These are phyloP conservation scores for Schizaphis graminum DNA, from an alignment of 2,888 invertebrate genomes.

Conservation along the genomic window DNA sequence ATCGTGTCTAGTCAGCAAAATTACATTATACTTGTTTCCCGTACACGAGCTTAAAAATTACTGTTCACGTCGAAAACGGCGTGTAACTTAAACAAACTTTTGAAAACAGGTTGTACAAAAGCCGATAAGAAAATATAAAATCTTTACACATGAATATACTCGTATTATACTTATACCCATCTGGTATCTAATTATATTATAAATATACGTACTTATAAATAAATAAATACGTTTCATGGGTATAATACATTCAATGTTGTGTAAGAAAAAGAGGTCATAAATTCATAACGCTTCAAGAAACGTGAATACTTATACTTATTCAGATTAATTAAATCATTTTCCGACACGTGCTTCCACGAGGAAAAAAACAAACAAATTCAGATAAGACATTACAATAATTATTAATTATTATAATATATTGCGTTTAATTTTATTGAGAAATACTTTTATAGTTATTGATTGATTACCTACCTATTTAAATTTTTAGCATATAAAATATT, in stretches of 20 bases:
- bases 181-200: background rate
- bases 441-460: background rate
- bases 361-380: background rate
- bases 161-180: background rate
- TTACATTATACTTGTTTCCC: too few species aligned
- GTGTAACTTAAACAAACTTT: too few species aligned
- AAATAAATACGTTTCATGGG: background rate
- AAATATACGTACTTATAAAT: background rate
- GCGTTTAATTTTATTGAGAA: background rate
- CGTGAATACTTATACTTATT: background rate
- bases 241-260: background rate
- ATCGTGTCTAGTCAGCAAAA: too few species aligned
- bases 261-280: slow-evolving; percentile 2
- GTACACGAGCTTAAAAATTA: too few species aligned
- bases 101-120: too few species aligned
- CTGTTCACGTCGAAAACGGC: too few species aligned
- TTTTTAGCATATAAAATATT: background rate
- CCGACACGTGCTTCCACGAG: background rate
- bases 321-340: background rate
- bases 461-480: background rate
- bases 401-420: background rate
- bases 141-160: background rate
- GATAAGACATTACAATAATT: slow-evolving; percentile 1
- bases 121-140: too few species aligned
- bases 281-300: background rate